A percentile compares a stretch with the other conserved stretches of the same genome.
These are phyloP conservation scores for Agrotis exclamationis DNA, from an alignment of 2,888 invertebrate genomes.

Conservation along the genomic window DNA sequence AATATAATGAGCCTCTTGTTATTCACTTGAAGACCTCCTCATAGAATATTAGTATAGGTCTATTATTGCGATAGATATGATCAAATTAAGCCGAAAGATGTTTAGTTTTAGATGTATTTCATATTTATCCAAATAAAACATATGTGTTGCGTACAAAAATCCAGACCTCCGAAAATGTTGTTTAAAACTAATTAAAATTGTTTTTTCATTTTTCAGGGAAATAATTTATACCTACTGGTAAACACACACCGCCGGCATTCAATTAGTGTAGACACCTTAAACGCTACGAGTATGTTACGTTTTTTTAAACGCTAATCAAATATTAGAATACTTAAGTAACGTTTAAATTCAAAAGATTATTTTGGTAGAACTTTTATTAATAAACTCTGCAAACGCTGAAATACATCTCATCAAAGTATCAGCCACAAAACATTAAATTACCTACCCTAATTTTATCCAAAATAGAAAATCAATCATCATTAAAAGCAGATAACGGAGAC, in stretches of 20 bases:
- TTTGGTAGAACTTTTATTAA: too few species aligned
- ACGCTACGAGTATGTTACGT: too few species aligned
- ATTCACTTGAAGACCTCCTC: constrained; percentile 18
- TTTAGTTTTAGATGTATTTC: too few species aligned
- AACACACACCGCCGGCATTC: too few species aligned
- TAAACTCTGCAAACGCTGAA: too few species aligned
- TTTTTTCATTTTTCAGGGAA: background rate
- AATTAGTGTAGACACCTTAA: too few species aligned
- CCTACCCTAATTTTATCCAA: constrained; percentile 15
- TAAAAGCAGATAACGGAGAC: constrained; percentile 50
- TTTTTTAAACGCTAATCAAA: too few species aligned
- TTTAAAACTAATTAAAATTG: background rate
- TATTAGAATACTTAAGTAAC: too few species aligned
- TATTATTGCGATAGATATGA: background rate
- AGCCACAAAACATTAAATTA: constrained; percentile 1
- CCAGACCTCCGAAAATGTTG: too few species aligned
- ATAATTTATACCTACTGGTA: background rate
- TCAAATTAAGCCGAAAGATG: background rate
- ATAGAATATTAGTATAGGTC: background rate
- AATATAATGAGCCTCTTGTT: constrained; percentile 41
- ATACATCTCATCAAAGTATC: background rate
- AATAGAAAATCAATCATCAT: constrained; percentile 61
- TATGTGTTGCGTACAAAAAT: background rate
- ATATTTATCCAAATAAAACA: background rate
- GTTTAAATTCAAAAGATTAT: background rate